Percentiles rank a stretch among this genome's conserved stretches.
phyloP scores from a whole-genome alignment of 2,797 vertebrate genomes.

The Numenius phaeopus region DNA sequence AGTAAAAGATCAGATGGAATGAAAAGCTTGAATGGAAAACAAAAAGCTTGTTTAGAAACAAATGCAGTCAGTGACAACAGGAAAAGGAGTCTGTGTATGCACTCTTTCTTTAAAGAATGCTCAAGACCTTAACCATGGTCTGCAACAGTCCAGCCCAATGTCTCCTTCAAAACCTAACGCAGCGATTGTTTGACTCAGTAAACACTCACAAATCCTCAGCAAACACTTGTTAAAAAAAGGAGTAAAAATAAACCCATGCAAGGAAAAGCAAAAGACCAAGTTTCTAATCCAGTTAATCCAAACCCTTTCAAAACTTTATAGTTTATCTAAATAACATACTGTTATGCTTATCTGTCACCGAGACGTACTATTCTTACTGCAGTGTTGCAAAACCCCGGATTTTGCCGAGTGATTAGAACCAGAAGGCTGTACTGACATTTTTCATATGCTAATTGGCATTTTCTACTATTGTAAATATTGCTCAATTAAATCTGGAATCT shows the following conservation, averaged over 20 bases:
- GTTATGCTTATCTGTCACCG: background rate
- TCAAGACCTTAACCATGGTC: rapidly evolving
- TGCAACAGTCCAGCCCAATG: background rate
- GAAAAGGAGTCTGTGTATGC: background rate
- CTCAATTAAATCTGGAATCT: background rate
- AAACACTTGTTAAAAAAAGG: background rate
- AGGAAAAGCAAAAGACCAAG: background rate
- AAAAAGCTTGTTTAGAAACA: background rate
- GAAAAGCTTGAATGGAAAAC: background rate
- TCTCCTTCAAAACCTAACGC: background rate
- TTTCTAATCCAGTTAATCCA: background rate
- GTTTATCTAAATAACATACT: background rate
- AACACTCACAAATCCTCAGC: background rate
- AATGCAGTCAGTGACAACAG: background rate
- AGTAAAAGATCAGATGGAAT: background rate
- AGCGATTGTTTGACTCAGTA: background rate
- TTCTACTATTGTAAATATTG: background rate
- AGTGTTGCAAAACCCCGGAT: background rate
- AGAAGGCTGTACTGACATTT: background rate
- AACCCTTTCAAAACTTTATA: background rate
- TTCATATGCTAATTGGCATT: background rate
- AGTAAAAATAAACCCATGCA: background rate
- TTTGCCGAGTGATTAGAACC: background rate
- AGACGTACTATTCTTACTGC: background rate
- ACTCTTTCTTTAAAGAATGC: background rate